Evolutionary conservation across 2,888 invertebrate genomes (phyloP).

Genomic region (Stenotaenia linearis): DNA sequence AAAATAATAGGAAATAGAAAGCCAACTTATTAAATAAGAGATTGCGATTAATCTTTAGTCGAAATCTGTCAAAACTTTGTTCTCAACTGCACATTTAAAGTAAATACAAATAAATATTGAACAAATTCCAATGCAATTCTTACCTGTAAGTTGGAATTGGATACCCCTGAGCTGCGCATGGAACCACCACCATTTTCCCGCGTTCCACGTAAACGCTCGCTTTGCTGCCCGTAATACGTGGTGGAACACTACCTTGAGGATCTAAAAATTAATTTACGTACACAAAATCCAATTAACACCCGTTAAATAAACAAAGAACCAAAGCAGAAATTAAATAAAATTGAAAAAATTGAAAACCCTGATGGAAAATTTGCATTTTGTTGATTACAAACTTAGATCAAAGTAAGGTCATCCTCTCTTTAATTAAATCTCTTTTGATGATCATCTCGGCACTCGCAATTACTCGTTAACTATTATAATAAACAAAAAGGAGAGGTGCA

Average conservation of each 20-base stretch:
- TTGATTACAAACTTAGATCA: not conserved
- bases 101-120: too few species aligned
- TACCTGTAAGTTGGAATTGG: constrained; percentile 39
- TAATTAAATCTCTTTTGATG: constrained; percentile 1
- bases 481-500: not conserved
- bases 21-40: too few species aligned
- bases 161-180: constrained; percentile 36
- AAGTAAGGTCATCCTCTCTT: not conserved
- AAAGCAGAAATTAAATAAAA: not conserved
- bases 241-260: constrained; percentile 36
- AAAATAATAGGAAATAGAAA: too few species aligned
- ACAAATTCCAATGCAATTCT: not conserved
- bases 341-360: not conserved
- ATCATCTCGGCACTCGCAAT: not conserved
- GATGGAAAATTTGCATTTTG: not conserved
- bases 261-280: constrained; percentile 19
- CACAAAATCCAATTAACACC: too few species aligned
- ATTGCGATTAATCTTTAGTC: too few species aligned
- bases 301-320: not conserved
- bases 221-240: constrained; percentile 33
- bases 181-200: constrained; percentile 44
- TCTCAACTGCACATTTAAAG: too few species aligned
- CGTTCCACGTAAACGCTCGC: constrained; percentile 36
- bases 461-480: not conserved
- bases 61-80: too few species aligned